phyloP scores from a whole-genome alignment of 2,113 vertebrate genomes.

The Caracal caracal region DNA sequence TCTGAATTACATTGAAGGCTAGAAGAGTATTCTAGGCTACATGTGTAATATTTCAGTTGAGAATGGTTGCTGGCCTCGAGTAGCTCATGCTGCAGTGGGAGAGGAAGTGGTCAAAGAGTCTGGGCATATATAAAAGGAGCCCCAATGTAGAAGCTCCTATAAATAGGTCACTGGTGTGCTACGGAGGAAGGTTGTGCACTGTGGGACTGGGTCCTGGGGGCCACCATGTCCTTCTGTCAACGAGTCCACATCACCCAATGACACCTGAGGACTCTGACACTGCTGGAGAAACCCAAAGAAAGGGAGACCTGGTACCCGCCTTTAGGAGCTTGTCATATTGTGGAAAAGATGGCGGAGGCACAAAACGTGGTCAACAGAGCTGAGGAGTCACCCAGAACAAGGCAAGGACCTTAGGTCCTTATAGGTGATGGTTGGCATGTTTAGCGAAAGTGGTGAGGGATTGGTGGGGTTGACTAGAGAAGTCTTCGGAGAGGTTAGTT shows the following conservation, averaged over 20 bases:
- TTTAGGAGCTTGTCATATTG: not conserved
- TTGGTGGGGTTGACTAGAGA: not conserved
- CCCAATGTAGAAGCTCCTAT: not conserved
- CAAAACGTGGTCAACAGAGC: not conserved
- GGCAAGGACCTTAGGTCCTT: not conserved
- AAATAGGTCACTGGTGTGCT: not conserved
- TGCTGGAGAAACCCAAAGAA: not conserved
- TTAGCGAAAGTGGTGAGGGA: not conserved
- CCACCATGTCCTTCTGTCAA: not conserved
- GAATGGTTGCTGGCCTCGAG: accelerated
- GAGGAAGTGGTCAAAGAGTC: not conserved
- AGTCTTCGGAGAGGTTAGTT: not conserved
- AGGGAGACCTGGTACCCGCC: not conserved
- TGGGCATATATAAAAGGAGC: not conserved
- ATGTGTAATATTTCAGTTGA: not conserved
- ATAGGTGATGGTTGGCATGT: not conserved
- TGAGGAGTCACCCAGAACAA: not conserved
- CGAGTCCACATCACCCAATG: not conserved
- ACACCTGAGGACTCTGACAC: not conserved
- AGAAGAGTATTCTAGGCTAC: accelerated
- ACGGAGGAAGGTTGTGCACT: not conserved
- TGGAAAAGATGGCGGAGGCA: not conserved
- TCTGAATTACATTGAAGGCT: not conserved
- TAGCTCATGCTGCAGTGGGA: not conserved
- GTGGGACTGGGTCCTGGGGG: not conserved